A percentile compares a stretch with the other conserved stretches of the same genome.
Evolutionary conservation across 2,113 vertebrate genomes (phyloP).

Genomic region (Turnix velox): DNA sequence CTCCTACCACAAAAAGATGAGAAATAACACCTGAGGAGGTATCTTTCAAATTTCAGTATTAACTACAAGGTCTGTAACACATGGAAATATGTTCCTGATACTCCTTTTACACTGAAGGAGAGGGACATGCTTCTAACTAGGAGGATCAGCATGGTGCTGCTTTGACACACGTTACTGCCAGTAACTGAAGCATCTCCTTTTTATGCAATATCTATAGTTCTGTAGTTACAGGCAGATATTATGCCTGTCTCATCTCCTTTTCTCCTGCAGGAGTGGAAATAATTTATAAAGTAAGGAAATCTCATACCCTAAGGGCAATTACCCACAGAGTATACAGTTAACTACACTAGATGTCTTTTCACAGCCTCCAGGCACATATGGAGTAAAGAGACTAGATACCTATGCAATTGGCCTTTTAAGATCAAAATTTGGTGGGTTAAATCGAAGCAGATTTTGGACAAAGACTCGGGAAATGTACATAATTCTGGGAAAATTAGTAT

Average conservation of each 20-base stretch:
- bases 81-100: neutral
- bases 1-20: neutral
- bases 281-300: conserved; percentile 6
- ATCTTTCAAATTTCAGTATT: neutral
- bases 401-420: neutral
- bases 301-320: neutral
- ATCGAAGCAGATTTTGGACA: neutral
- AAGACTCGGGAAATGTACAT: neutral
- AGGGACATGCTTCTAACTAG: neutral
- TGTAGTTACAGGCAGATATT: neutral
- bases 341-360: neutral
- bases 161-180: neutral
- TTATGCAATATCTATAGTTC: neutral
- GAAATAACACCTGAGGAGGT: neutral
- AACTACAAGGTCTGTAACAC: neutral
- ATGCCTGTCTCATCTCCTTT: neutral
- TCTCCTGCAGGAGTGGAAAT: neutral
- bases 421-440: neutral
- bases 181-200: neutral
- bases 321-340: neutral
- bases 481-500: neutral
- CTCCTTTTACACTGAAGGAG: neutral
- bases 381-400: neutral
- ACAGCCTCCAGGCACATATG: neutral
- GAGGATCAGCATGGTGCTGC: neutral